Evolutionary conservation across 1,140 invertebrate genomes (phyloP).

Genomic region (Philopotamus ludificatus): DNA sequence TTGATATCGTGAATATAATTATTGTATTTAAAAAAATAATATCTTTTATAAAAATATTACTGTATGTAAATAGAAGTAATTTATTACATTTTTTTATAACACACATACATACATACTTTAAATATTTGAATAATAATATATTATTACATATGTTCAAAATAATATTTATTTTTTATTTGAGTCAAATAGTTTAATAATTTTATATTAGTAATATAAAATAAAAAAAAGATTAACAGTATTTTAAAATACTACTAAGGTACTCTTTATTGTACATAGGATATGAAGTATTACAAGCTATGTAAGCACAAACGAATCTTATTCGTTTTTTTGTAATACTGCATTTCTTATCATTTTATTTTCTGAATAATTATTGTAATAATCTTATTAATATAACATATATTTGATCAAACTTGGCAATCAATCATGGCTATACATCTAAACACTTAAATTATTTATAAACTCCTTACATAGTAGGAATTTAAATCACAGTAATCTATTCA

Average conservation of each 20-base stretch:
- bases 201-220: not conserved
- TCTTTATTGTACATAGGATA: no score
- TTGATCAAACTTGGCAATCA: constrained; percentile 28
- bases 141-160: not conserved
- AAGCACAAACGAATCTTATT: not conserved
- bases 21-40: not conserved
- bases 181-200: not conserved
- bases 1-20: not conserved
- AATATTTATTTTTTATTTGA: constrained; percentile 1
- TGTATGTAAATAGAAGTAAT: not conserved
- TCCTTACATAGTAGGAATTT: constrained; percentile 41
- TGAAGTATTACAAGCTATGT: constrained; percentile 1
- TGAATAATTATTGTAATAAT: constrained; percentile 6
- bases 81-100: no score
- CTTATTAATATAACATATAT: constrained; percentile 2
- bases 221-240: no score
- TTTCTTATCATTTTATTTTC: not conserved
- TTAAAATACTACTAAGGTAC: no score
- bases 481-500: constrained; percentile 33
- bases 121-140: not conserved
- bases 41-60: not conserved
- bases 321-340: not conserved
- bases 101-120: not conserved
- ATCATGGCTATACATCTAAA: constrained; percentile 33
- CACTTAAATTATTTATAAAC: no score